Base-by-base conservation (phyloP, 2,888 invertebrate genomes). In the Eurytoma adleriae region DNA sequence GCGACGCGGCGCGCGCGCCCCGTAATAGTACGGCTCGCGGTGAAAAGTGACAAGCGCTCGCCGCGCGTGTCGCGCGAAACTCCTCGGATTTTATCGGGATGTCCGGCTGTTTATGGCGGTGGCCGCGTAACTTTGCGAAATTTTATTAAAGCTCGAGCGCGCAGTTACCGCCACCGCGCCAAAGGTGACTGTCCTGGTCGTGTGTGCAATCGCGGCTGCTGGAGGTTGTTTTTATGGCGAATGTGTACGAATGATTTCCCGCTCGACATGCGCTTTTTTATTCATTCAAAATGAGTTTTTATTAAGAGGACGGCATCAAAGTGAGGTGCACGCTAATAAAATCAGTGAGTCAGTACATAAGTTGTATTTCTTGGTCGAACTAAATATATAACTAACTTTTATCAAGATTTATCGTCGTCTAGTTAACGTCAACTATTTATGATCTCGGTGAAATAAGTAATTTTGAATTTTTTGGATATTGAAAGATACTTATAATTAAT, bases 81-180 rank as follows among this genome's bases (percentile, higher is more conserved):
- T 68, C 10, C 40, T 40, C 40, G 40, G 40, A 40, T 68, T 52
- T 52, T 50, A 18, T 50, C 52, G 30, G 24, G 54, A 14, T 27
- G 54, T 24, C 54, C 54, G 54, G n/a, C 16, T 50, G 50, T 59
- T 50, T 61, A 59, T 30, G 56, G 50, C 3, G n/a, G 30, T 2
- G 18, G 13, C 57, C 3, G 4, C 16, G 67, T 54, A 24, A 56
- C 72, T 72, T 62, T 52, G 4, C 62, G 30, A 50, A 72, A 62
- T 72, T 72, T 72, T 62, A 72, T 72, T 62, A 62, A 72, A 72
- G 62, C 50, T 72, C 5, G 52, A n/a, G 50, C 50, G 56, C 13
- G 50, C 30, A n/a, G 18, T 30, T 64, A 27, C 14, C 13, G 3
- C 13, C 20, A 14, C 14, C 20, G 16, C n/a, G 18, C 14, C 30